These are phyloP conservation scores for Podilymbus podiceps DNA, from an alignment of 2,113 vertebrate genomes.

Conservation along the genomic window DNA sequence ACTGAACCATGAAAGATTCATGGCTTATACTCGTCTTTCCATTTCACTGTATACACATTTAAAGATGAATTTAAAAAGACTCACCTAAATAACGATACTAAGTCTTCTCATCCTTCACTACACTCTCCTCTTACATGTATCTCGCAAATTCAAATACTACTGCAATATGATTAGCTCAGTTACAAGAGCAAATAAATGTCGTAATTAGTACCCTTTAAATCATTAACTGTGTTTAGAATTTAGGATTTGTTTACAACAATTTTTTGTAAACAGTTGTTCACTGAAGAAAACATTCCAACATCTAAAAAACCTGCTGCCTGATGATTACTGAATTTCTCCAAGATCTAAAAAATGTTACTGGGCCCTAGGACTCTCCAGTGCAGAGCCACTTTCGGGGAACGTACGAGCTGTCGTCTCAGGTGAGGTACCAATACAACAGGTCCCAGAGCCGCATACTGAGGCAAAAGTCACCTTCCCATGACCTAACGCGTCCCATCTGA, in stretches of 20 bases:
- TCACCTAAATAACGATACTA: neutral
- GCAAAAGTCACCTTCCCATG: neutral
- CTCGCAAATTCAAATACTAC: neutral
- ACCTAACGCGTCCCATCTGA: neutral
- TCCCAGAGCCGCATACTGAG: neutral
- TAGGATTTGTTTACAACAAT: neutral
- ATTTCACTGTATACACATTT: neutral
- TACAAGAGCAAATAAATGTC: neutral
- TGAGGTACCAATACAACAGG: neutral
- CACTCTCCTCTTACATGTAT: neutral
- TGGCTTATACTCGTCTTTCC: neutral
- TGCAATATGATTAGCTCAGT: neutral
- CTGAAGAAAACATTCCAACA: neutral
- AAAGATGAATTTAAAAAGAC: neutral
- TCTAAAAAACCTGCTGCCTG: neutral
- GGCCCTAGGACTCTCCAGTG: neutral
- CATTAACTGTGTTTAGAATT: neutral
- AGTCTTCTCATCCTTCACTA: neutral
- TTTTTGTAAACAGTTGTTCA: neutral
- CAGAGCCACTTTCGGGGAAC: neutral
- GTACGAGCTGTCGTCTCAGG: rapidly evolving
- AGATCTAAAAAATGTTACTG: rapidly evolving
- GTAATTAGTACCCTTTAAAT: neutral
- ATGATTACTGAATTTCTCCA: neutral
- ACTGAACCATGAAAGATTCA: neutral